Conservation (phyloP, 1,140 invertebrate genomes). For the Riptortus pedestris region DNA sequence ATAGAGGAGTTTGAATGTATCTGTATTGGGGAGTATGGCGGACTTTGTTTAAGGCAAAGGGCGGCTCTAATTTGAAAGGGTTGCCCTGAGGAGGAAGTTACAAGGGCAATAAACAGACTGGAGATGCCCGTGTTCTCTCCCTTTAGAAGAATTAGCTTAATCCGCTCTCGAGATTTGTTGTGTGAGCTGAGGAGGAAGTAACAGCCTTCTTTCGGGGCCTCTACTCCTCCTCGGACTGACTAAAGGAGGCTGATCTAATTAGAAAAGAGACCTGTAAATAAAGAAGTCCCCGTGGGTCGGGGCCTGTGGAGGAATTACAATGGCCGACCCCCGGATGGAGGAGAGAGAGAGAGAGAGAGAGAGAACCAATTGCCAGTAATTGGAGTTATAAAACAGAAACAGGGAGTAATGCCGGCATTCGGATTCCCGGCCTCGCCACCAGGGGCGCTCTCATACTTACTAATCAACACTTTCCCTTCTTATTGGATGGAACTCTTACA, state of each 20-base stretch:
- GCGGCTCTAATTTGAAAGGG: not conserved
- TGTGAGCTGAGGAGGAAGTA: not conserved
- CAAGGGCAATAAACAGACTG: not conserved
- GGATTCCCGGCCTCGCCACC: not conserved
- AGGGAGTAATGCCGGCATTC: not conserved
- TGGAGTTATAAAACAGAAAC: not conserved
- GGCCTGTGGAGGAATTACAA: not conserved
- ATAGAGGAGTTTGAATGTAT: no score
- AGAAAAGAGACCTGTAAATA: not conserved
- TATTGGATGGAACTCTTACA: not conserved
- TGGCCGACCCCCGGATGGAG: not conserved
- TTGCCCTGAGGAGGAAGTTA: not conserved
- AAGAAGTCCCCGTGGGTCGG: not conserved
- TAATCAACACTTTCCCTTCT: not conserved
- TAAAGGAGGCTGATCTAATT: not conserved
- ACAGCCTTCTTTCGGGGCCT: not conserved
- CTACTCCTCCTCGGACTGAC: no score
- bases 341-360: not conserved
- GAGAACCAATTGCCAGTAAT: not conserved
- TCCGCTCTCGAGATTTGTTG: not conserved
- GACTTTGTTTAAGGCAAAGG: not conserved
- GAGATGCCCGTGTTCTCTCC: not conserved
- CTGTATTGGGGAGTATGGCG: no score
- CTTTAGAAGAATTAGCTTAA: not conserved
- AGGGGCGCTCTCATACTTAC: not conserved